Conservation (phyloP, 2,888 invertebrate genomes). For the Physocephala rufipes region DNA sequence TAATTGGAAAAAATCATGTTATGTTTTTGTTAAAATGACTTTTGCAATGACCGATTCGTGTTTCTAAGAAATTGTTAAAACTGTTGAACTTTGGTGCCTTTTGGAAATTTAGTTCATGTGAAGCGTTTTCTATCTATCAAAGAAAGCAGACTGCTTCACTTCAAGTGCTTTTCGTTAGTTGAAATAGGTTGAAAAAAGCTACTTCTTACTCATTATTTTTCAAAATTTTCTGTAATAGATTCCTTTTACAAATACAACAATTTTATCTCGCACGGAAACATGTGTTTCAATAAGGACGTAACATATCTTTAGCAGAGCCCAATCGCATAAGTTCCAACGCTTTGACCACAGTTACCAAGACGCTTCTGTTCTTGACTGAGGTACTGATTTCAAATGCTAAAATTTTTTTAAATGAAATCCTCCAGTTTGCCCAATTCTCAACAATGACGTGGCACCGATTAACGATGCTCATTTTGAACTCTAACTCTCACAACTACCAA, state of each 20-base stretch:
- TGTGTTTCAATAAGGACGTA: too few species aligned
- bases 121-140: neutral
- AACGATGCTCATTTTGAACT: too few species aligned
- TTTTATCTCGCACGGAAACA: constrained; percentile 1
- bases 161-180: constrained; percentile 8
- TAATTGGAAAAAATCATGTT: neutral
- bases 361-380: too few species aligned
- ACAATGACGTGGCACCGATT: too few species aligned
- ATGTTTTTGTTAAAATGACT: neutral
- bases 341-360: too few species aligned
- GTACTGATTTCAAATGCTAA: too few species aligned
- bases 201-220: neutral
- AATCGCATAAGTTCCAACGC: too few species aligned
- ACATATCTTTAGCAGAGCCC: too few species aligned
- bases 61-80: neutral
- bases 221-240: neutral
- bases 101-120: neutral
- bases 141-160: neutral
- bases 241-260: constrained; percentile 24
- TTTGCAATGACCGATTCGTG: neutral
- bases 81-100: neutral
- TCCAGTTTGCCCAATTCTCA: too few species aligned
- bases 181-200: too few species aligned
- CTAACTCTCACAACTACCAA: too few species aligned
- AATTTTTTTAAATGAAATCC: too few species aligned